These are phyloP conservation scores for Rhagium mordax DNA, from an alignment of 2,888 invertebrate genomes.

Conservation along the genomic window DNA sequence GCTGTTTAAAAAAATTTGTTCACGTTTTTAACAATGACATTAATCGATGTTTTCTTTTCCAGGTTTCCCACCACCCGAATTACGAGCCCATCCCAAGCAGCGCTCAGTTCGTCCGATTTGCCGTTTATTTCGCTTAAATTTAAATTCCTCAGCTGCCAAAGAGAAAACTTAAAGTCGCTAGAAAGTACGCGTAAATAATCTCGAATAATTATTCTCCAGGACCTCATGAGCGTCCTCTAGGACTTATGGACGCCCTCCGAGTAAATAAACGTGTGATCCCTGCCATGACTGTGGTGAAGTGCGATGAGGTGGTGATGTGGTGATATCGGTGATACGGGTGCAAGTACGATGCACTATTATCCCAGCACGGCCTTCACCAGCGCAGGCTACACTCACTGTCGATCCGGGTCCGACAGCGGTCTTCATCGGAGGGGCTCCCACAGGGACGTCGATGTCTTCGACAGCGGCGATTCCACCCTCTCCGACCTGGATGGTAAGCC, in stretches of 20 bases:
- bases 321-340: conserved; percentile 40
- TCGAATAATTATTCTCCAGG: neutral
- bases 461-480: conserved; percentile 68
- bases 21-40: too few relatives aligned
- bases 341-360: conserved; percentile 33
- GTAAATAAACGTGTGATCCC: neutral
- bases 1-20: too few relatives aligned
- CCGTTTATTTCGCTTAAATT: neutral
- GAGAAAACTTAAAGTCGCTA: neutral
- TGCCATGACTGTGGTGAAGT: conserved; percentile 11
- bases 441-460: conserved; percentile 58
- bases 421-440: conserved; percentile 62
- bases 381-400: conserved; percentile 65
- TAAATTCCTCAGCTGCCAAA: neutral
- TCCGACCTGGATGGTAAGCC: conserved; percentile 68
- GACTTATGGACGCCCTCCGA: conserved; percentile 12
- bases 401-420: conserved; percentile 67
- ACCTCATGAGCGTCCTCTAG: neutral
- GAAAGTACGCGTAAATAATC: neutral
- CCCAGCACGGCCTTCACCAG: conserved; percentile 51
- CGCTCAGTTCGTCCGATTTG: neutral
- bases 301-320: conserved; percentile 46
- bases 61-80: neutral
- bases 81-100: neutral
- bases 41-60: too few relatives aligned